Conservation (phyloP, 2,113 vertebrate genomes). For the Cryptotis parvus region DNA sequence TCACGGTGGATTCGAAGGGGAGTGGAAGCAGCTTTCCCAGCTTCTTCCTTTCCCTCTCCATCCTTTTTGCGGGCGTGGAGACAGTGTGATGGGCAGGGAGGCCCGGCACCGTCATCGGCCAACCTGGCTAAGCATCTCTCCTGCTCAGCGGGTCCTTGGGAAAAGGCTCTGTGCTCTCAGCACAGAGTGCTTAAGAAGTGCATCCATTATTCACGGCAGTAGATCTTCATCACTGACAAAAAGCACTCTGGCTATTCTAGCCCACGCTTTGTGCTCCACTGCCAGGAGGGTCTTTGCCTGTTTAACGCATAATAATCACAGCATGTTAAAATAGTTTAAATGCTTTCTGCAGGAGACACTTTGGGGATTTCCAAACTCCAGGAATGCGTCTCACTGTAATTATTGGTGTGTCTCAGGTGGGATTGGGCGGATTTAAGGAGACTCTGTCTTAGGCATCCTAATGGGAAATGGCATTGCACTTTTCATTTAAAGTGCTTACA, state of each 20-base stretch:
- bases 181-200: constrained; percentile 20
- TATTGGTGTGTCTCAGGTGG: neutral
- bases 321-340: constrained; percentile 39
- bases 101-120: neutral
- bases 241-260: constrained; percentile 52
- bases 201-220: constrained; percentile 47
- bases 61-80: neutral
- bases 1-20: neutral
- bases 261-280: neutral
- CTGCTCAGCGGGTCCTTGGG: neutral
- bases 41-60: neutral
- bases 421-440: neutral
- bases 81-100: neutral
- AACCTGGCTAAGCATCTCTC: neutral
- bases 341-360: neutral
- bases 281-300: constrained; percentile 32
- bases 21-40: neutral
- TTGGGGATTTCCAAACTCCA: neutral
- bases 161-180: constrained; percentile 58
- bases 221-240: constrained; percentile 55
- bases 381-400: constrained; percentile 18
- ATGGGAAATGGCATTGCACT: constrained; percentile 15
- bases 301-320: constrained; percentile 36
- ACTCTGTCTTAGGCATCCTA: neutral
- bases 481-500: constrained; percentile 35